Evolutionary conservation across 2,797 vertebrate species (phyloP).

Genomic region (Cryptoblepharus egeriae): DNA sequence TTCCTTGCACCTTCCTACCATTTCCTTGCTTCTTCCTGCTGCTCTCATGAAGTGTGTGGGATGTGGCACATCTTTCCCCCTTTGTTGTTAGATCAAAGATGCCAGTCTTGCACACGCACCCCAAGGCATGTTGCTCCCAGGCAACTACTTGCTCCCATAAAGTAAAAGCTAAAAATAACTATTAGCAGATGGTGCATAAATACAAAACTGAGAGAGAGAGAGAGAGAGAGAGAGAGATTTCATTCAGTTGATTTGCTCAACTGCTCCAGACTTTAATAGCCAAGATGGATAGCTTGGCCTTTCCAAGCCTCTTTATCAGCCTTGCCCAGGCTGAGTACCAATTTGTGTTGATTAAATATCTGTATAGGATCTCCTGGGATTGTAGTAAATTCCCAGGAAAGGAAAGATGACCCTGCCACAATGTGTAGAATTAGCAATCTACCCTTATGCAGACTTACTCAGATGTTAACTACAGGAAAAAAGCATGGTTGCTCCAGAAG

Average conservation of each 20-base stretch:
- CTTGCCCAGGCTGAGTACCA: conserved; percentile 52
- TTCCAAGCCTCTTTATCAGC: conserved; percentile 50
- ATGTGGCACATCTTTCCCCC: conserved; percentile 49
- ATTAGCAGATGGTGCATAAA: conserved; percentile 36
- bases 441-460: not conserved
- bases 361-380: conserved; percentile 23
- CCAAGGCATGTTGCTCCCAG: conserved; percentile 58
- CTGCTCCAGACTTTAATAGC: conserved; percentile 31
- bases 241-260: conserved; percentile 35
- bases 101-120: conserved; percentile 46
- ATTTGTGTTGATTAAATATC: conserved; percentile 51
- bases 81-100: conserved; percentile 64
- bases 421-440: conserved; percentile 32
- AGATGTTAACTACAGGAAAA: conserved; percentile 13
- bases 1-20: conserved; percentile 35
- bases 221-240: not conserved
- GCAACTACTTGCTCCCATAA: conserved; percentile 65
- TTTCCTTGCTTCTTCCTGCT: conserved; percentile 38
- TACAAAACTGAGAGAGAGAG: conserved; percentile 31
- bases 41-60: conserved; percentile 59
- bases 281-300: conserved; percentile 56
- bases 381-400: conserved; percentile 50
- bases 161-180: conserved; percentile 60
- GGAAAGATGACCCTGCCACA: conserved; percentile 39
- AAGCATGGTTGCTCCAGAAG: not conserved